Conservation (phyloP, 2,797 vertebrate genomes). For the Petrocephalus sullivani region DNA sequence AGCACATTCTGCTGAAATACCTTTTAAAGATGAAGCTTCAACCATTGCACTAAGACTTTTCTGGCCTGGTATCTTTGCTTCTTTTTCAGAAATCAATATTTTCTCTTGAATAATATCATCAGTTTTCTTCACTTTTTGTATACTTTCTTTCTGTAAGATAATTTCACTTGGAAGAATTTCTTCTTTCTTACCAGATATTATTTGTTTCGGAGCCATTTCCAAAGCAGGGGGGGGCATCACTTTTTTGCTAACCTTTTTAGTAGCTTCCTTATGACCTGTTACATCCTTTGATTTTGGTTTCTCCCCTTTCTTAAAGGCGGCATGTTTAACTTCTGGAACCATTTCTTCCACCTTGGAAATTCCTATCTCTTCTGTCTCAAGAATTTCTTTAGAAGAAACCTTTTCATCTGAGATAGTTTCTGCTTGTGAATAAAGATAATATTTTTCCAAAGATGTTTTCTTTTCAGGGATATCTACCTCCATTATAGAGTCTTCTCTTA, state of each 20-base stretch:
- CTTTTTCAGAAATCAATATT: neutral
- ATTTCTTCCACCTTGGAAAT: conserved; percentile 36
- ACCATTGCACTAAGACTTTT: neutral
- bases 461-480: neutral
- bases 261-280: conserved; percentile 13
- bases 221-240: neutral
- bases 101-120: neutral
- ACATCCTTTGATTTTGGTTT: conserved; percentile 10
- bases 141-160: conserved; percentile 45
- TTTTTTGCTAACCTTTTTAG: neutral
- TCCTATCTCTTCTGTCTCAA: neutral
- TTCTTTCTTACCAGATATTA: neutral
- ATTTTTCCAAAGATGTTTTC: neutral
- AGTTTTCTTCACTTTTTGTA: conserved; percentile 29
- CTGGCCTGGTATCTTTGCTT: neutral
- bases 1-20: conserved; percentile 55
- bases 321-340: conserved; percentile 33
- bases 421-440: neutral
- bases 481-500: neutral
- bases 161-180: conserved; percentile 42
- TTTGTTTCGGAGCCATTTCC: neutral
- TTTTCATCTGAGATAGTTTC: neutral
- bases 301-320: conserved; percentile 52
- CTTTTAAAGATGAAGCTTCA: conserved; percentile 44
- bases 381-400: neutral